Base-by-base conservation (phyloP, 2,113 vertebrate genomes). In the Megaceryle maxima region DNA sequence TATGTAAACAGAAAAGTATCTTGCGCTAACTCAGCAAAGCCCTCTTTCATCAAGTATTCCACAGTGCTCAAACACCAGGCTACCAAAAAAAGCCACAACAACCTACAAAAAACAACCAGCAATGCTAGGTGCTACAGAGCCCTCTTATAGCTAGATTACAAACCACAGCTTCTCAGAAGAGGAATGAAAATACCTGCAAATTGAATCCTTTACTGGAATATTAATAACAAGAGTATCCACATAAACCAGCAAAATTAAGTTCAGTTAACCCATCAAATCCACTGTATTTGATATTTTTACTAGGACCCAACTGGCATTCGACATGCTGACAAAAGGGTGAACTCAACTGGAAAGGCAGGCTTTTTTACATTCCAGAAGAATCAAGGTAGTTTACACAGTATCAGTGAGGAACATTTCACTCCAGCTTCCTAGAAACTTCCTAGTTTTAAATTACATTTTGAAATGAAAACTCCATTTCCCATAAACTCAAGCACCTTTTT, bases 1-100 rank as follows among this genome's bases (percentile, higher is more conserved):
- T n/a, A n/a, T n/a, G n/a, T n/a, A n/a, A n/a, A n/a, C n/a, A n/a
- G n/a, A n/a, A n/a, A n/a, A n/a, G n/a, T n/a, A n/a, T n/a, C n/a
- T n/a, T n/a, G n/a, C n/a, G n/a, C n/a, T 79, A 83, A 68, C 29
- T 9, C 88, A 48, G 93, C 91, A 95, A 94, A 94, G 89, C 55
- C 79, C 51, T 67, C 67, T 85, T 94, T 96, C 81, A 95, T 63
- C 64, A 28, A 69, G 37, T n/a, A 69, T 43, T 73, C 76, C 56
- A 16, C 67, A 5, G 2, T 39, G 80, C 66, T 56, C 6, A 0
- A 92, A 22, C 46, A 78, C 48, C 76, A 90, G 41, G 72, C 76
- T 63, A 19, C 64, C 39, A 44, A 86, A 87, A 83, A 75, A 10
- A 1, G 37, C 50, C 24, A 44, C 15, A 16, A 44, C 44, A 44